Evolutionary conservation across 2,888 invertebrate genomes (phyloP).

Genomic region (Andrena flavipes): DNA sequence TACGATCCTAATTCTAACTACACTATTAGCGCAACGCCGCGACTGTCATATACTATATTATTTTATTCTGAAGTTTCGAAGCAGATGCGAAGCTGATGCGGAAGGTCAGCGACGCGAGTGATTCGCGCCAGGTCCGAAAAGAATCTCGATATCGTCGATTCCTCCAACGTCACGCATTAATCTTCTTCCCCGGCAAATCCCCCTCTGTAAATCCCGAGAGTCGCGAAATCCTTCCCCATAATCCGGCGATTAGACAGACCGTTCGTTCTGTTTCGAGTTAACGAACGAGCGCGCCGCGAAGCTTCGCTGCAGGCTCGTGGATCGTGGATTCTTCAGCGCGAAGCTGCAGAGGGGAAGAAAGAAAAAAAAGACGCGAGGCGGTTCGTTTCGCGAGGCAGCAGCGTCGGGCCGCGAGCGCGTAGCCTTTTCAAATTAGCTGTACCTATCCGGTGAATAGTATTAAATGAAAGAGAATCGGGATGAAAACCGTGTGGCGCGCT

Average conservation of each 20-base stretch:
- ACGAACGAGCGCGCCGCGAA: conserved; percentile 4
- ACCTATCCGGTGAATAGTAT: conserved; percentile 43
- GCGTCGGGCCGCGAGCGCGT: conserved; percentile 7
- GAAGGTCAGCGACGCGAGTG: too few species aligned
- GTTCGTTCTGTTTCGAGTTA: conserved; percentile 3
- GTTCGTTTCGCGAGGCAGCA: conserved; percentile 16
- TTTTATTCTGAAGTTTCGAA: too few species aligned
- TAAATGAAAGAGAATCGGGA: conserved; percentile 35
- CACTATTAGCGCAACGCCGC: too few species aligned
- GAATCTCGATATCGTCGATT: background rate
- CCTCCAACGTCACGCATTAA: conserved; percentile 5
- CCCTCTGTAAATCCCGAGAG: background rate
- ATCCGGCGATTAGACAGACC: conserved; percentile 35
- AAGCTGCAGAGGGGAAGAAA: too few species aligned
- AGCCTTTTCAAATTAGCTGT: conserved; percentile 39
- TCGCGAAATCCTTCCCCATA: conserved; percentile 2
- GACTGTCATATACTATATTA: too few species aligned
- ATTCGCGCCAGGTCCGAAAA: too few species aligned
- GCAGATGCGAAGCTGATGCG: too few species aligned
- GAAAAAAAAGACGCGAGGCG: background rate
- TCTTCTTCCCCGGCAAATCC: conserved; percentile 5
- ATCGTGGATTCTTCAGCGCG: background rate
- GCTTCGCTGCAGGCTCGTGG: background rate
- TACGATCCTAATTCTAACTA: too few species aligned
- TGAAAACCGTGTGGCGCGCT: background rate